Percentiles rank a stretch among this genome's conserved stretches.
These are phyloP conservation scores for Myioborus melanocephalus DNA, from an alignment of 2,797 vertebrate species.

Conservation along the genomic window DNA sequence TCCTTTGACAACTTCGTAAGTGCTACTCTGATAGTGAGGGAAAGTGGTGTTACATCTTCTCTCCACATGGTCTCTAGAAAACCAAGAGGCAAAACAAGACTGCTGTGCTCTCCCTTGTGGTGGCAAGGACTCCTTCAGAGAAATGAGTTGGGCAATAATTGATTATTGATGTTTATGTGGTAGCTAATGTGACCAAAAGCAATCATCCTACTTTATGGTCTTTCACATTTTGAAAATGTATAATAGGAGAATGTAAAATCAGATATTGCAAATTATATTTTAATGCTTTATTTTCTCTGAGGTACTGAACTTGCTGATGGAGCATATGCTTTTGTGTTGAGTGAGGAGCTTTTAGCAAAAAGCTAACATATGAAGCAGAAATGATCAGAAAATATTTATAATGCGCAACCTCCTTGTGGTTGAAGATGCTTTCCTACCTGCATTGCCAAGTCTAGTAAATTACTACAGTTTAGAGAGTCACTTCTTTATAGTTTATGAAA, in stretches of 20 bases:
- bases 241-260: background rate
- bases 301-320: background rate
- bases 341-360: background rate
- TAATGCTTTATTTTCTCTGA: background rate
- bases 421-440: background rate
- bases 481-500: background rate
- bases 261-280: background rate
- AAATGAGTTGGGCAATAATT: background rate
- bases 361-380: accelerated
- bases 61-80: background rate
- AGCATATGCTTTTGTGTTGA: background rate
- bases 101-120: background rate
- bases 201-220: background rate
- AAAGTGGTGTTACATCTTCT: background rate
- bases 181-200: background rate
- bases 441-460: background rate
- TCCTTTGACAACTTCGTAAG: background rate
- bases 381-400: background rate
- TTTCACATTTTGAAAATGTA: background rate
- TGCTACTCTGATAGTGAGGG: background rate
- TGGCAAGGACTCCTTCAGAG: background rate
- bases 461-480: background rate
- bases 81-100: background rate
- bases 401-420: background rate
- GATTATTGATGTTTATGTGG: background rate